Evolutionary conservation across 2,113 vertebrate species (phyloP), one percentile per base, ranked within the genome.

Genomic region (Mus pahari): DNA sequence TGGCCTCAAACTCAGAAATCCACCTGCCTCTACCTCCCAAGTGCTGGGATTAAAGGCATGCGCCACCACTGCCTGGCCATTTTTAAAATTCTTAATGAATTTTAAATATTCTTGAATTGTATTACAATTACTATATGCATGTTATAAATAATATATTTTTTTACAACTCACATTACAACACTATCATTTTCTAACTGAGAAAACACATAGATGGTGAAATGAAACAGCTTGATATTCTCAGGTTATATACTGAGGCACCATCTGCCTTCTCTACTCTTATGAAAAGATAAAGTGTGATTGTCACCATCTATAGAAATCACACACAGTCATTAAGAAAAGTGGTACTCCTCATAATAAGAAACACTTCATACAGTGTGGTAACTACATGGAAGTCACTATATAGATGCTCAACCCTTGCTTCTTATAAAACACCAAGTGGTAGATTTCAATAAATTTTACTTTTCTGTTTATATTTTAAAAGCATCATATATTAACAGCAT

Each of bases 381-480:
- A 81, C 5, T 91, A 68, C 7, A 89, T 86, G 36, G 9, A 45
- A 75, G 20, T 71, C 5, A 74, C 28, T 53, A 28, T 62, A 14
- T 26, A 96, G 50, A 77, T 71, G 33, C 16, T 89, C 42, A 90
- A 42, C 10, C 31, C 42, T 24, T 31, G 3, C 5, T 94, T n/a
- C 45, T 92, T 66, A 19, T 7, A 95, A 33, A 94, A 91, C 55
- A 89, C 79, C 92, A 83, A 93, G 14, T 39, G 60, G 89, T 79
- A 4, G 0, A 66, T 73, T 86, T 84, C 36, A 94, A 89, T 31
- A 14, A 89, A 39, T 50, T 50, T 70, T 82, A 87, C 39, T 92
- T 58, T 90, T 75, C 7, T 91, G 39, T 73, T 94, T 86, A 96
- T 78, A 79, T 90, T 70, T 71, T 39, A 95, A 92, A 86, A 89